Evolutionary conservation across 2,888 invertebrate species (phyloP), one percentile per base, ranked within the genome.

Genomic region (Mylabris sibirica): DNA sequence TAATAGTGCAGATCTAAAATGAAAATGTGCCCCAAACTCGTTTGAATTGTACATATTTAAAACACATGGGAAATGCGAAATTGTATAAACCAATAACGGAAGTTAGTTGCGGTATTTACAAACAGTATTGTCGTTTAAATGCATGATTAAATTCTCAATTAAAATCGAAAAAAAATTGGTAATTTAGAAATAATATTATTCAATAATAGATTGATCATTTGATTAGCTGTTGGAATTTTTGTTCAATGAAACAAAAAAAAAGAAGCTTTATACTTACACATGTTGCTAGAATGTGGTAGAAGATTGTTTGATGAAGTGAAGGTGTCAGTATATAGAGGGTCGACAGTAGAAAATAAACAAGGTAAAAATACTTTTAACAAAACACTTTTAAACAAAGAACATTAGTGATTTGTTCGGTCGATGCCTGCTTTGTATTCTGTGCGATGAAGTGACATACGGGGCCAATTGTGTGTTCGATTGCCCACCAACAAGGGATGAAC

Each of bases 391-490:
- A 79, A 79, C 78, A 79, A 79, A 78, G 77, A 77, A 78, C 76
- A 75, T 76, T 75, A 75, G 76, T 77, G 78, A 77, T 78, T 78
- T 78, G 76, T 73, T 77, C 75, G 74, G 74, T 73, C 76, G 77
- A 76, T 76, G 76, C 68, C 74, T 79, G 79, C 78, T 80, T 80
- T 79, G 79, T 80, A 81, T 81, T 79, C 81, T 74, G 75, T 69
- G 75, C 78, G 77, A 79, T 78, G 77, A 77, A 77, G 77, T 80
- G 78, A 80, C 81, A 79, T 80, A 80, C 79, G 79, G 79, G 78
- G 77, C 76, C 79, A 79, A 80, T 81, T 80, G 79, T 79, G 76
- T 79, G 80, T 80, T 80, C 79, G 79, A 80, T 79, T 79, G 78
- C 77, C 74, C 76, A 72, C 76, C 79, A 78, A 76, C 77, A 75